phyloP scores from a whole-genome alignment of 2,113 vertebrate species.

The Mobula birostris region DNA sequence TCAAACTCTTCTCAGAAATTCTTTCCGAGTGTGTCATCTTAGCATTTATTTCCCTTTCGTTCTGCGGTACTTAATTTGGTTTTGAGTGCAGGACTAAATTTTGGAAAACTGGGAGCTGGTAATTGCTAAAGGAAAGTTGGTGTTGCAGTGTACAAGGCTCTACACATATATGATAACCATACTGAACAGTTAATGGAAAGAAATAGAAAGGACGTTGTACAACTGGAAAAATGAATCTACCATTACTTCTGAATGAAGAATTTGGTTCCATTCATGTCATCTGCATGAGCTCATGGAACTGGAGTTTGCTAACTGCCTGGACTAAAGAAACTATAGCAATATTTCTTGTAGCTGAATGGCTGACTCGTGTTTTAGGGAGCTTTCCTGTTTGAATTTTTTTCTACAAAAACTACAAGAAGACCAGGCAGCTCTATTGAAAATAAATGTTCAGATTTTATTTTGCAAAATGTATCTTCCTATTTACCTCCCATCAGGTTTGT shows the following conservation, averaged over 20 bases:
- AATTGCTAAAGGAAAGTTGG: conserved; percentile 1
- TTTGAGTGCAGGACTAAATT: not conserved
- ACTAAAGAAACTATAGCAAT: not conserved
- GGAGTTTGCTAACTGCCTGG: not conserved
- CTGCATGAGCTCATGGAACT: not conserved
- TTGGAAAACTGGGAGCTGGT: not conserved
- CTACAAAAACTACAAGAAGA: not conserved
- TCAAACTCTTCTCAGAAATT: conserved; percentile 41
- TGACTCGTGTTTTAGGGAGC: not conserved
- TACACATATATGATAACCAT: not conserved
- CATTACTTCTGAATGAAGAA: not conserved
- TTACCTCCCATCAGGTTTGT: not conserved
- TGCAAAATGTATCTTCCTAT: not conserved
- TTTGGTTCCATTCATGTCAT: not conserved
- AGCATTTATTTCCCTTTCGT: not conserved
- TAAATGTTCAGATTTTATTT: not conserved
- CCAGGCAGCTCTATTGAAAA: not conserved
- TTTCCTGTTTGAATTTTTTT: not conserved
- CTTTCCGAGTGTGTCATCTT: conserved; percentile 40
- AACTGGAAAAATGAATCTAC: not conserved
- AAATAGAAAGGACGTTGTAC: not conserved
- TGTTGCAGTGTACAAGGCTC: not conserved
- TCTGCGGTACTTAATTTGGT: conserved; percentile 5
- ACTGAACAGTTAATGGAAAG: not conserved
- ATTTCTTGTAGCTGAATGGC: not conserved